Evolutionary conservation across 2,888 invertebrate species (phyloP), one percentile per base, ranked within the genome.

Genomic region (Drosophila mercatorum): DNA sequence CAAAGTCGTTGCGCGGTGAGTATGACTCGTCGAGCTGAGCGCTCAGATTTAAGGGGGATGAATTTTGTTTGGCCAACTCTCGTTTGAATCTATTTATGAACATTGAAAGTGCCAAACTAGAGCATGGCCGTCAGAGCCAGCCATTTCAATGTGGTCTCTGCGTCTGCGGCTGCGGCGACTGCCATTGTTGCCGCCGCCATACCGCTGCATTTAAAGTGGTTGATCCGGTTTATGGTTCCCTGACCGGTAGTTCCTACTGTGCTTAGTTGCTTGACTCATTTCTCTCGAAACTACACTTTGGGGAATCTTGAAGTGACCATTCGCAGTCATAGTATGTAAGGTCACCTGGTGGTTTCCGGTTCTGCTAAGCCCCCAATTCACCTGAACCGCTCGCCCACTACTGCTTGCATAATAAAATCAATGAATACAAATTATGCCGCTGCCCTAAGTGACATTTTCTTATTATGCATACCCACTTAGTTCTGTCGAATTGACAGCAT

Each of bases 161-260:
- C 4, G 28, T 1, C 53, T 17, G 52, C 2, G 12, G 22, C 52
- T 38, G 52, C 14, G 22, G 52, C 22, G 28, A 34, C 57, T 64
- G 51, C 62, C 60, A 72, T 83, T 83, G 80, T 85, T 87, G 85
- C 75, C 58, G 64, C 68, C 74, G 80, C 88, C 86, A 81, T 83
- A 70, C 59, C 68, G 62, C 51, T 75, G 56, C 66, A 65, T 56
- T 67, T 72, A 66, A 78, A 86, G 88, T 86, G 88, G 85, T 85
- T 85, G 86, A 88, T 88, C 84, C 86, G 86, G 88, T 85, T 85
- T 85, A 62, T 51, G 68, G 58, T 49, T n/a, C 72, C 66, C 68
- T 61, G 43, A 58, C 49, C 57, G 68, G 38, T 53, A 52, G 61
- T 46, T 38, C 36, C 43, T 14, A 60, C 40, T 8, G 57, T 49